Conservation (phyloP, 2,888 invertebrate species). For the Vanessa cardui region DNA sequence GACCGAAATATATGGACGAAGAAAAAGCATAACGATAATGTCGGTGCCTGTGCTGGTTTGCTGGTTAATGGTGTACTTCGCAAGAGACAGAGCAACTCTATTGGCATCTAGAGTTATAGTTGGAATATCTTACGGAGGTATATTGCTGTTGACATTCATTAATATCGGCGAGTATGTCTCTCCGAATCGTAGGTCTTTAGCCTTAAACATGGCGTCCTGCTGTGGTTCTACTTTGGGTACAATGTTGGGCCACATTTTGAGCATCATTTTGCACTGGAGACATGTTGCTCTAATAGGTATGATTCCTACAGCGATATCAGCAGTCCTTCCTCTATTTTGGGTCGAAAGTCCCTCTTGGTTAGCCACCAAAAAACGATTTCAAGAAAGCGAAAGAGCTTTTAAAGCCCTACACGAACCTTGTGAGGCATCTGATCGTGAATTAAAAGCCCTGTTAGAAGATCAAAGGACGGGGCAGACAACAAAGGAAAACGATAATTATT, state of each 20-base stretch:
- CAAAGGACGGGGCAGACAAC: constrained; percentile 30
- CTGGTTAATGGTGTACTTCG: constrained; percentile 39
- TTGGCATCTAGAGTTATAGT: constrained; percentile 36
- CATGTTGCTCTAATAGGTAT: constrained; percentile 40
- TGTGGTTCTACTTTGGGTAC: constrained; percentile 37
- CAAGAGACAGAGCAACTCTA: constrained; percentile 24
- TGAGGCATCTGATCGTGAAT: constrained; percentile 32
- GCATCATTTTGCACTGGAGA: constrained; percentile 42
- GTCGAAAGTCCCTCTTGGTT: constrained; percentile 45
- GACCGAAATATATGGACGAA: constrained; percentile 35
- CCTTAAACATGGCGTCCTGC: constrained; percentile 32
- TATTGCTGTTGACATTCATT: constrained; percentile 28
- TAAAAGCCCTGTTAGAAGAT: constrained; percentile 38
- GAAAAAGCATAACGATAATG: constrained; percentile 27
- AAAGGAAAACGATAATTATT: constrained; percentile 8
- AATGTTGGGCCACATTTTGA: constrained; percentile 37
- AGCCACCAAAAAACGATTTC: constrained; percentile 41
- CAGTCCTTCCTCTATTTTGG: constrained; percentile 39
- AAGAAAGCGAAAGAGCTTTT: constrained; percentile 38
- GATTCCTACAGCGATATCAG: constrained; percentile 35
- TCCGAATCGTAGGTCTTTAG: constrained; percentile 30
- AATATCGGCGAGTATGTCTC: constrained; percentile 33
- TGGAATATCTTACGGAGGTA: constrained; percentile 40
- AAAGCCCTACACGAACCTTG: constrained; percentile 38
- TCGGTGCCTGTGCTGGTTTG: constrained; percentile 31